Percentiles rank a stretch among this genome's conserved stretches.
Evolutionary conservation across 2,113 vertebrate genomes (phyloP).

Genomic region (Limanda limanda): DNA sequence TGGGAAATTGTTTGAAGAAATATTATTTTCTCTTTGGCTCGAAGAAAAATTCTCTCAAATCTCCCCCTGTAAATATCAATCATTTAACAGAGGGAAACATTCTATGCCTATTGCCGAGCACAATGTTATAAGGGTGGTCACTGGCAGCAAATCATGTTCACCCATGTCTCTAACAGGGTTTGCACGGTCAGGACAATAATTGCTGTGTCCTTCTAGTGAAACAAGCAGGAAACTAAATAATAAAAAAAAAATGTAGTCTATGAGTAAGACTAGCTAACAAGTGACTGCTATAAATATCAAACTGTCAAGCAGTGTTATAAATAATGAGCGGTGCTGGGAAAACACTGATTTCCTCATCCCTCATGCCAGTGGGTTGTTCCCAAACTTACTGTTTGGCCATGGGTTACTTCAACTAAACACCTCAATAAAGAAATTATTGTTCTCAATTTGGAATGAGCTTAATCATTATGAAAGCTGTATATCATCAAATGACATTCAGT

Average conservation of each 20-base stretch:
- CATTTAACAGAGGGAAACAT: neutral
- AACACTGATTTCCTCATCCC: neutral
- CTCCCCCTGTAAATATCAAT: neutral
- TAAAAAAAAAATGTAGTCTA: no score
- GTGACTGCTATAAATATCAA: neutral
- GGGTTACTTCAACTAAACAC: neutral
- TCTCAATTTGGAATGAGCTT: no score
- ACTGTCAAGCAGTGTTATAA: neutral
- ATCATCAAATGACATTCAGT: no score
- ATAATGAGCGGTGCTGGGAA: neutral
- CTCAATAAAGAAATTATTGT: neutral
- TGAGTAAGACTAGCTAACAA: neutral
- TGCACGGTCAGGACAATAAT: neutral
- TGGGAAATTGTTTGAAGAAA: neutral
- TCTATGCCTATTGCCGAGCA: neutral
- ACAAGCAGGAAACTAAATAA: neutral
- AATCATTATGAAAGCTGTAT: no score
- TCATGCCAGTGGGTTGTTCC: neutral
- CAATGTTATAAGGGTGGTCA: no score
- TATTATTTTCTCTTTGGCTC: no score
- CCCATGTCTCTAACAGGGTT: neutral
- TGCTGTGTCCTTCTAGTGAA: neutral
- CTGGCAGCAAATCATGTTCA: neutral
- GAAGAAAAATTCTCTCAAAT: neutral
- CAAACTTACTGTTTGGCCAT: neutral